These are phyloP conservation scores for Temnothorax curvispinosus DNA, from an alignment of 1,140 invertebrate species.

Conservation along the genomic window DNA sequence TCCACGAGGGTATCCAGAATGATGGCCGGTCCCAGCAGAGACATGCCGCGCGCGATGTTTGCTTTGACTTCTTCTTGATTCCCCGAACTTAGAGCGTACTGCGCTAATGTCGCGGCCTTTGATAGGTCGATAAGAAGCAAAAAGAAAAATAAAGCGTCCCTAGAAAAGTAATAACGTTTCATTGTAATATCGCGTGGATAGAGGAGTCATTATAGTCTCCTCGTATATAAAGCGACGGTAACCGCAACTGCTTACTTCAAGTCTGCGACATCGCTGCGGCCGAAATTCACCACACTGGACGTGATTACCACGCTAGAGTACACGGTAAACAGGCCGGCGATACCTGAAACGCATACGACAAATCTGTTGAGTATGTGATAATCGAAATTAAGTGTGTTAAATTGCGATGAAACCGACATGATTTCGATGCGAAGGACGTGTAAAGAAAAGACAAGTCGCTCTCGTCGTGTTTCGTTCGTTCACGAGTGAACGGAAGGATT, in stretches of 20 bases:
- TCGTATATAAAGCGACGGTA: not conserved
- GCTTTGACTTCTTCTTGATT: conserved; percentile 90
- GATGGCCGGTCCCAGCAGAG: conserved; percentile 93
- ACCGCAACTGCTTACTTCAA: conserved; percentile 89
- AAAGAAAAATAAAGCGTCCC: conserved; percentile 97
- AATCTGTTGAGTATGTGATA: not conserved
- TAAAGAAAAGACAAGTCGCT: not conserved
- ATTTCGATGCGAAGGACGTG: not conserved
- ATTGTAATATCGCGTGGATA: not conserved
- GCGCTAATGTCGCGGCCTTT: conserved; percentile 95
- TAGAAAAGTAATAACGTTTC: conserved; percentile 83
- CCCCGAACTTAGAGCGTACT: conserved; percentile 93
- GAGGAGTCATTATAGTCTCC: not conserved
- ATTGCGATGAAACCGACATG: conserved; percentile 7
- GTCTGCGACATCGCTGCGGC: conserved; percentile 92
- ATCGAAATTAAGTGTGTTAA: not conserved
- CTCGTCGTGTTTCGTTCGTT: not conserved
- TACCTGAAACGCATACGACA: conserved; percentile 88
- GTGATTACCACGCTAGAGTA: conserved; percentile 96
- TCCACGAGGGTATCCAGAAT: conserved; percentile 97
- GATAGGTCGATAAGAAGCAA: conserved; percentile 97
- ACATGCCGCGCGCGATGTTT: conserved; percentile 95
- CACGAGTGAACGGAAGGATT: not conserved
- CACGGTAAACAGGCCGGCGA: conserved; percentile 94
- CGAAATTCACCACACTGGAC: conserved; percentile 92